These are phyloP conservation scores for Arrhopalites spinosus DNA, from an alignment of 2,888 invertebrate species.

Conservation along the genomic window DNA sequence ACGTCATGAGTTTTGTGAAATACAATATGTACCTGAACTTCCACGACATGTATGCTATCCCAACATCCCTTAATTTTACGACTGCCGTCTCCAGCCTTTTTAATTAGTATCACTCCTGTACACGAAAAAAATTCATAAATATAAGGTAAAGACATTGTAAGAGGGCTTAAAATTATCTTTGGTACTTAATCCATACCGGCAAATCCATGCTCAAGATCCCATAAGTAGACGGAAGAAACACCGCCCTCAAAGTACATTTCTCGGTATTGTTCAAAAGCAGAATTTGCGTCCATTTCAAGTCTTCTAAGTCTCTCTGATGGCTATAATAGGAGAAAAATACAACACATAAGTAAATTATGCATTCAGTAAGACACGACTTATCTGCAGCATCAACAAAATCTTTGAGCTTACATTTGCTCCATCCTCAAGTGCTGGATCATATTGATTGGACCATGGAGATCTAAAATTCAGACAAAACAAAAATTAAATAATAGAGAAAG, in stretches of 20 bases:
- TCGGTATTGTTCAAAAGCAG: conserved; percentile 97
- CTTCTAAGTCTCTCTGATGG: conserved; percentile 94
- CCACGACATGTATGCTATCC: conserved; percentile 99
- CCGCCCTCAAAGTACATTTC: conserved; percentile 99
- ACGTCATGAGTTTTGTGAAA: no score
- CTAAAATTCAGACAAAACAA: no score
- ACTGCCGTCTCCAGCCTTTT: conserved; percentile 97
- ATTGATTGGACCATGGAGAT: conserved; percentile 99
- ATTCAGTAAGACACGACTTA: no score
- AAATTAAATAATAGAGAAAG: no score
- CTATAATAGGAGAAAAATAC: conserved; percentile 65
- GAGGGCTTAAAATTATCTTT: no score
- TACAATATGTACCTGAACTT: conserved; percentile 88
- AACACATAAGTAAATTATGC: no score
- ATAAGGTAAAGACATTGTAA: no score
- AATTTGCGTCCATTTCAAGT: conserved; percentile 96
- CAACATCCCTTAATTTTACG: conserved; percentile 96
- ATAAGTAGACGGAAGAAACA: conserved; percentile 97
- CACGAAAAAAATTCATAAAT: neutral
- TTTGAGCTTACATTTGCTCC: conserved; percentile 72
- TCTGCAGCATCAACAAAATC: no score
- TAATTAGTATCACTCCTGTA: conserved; percentile 93
- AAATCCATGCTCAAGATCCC: conserved; percentile 99
- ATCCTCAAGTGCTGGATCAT: conserved; percentile 96
- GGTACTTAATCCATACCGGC: no score